Base-by-base conservation (phyloP, 2,113 vertebrate species). In the Calyptommatus sinebrachiatus region DNA sequence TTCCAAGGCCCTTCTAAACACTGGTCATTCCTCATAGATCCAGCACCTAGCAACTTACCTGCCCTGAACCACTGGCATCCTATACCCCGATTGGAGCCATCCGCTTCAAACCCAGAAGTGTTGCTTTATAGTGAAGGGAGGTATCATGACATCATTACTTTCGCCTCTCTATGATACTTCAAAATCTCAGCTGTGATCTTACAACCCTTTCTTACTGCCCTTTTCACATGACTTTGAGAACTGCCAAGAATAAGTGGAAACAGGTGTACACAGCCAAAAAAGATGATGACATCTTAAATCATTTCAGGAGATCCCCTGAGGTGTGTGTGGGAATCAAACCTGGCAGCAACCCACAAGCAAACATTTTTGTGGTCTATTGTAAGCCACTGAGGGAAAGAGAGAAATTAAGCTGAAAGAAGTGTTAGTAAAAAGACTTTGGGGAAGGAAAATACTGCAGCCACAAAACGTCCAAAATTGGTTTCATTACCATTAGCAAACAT, bases 211-310 rank as follows among this genome's bases (percentile, higher is more conserved):
- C 86, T 88, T 80, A 41, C 79, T 90, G 86, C 72, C 87, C 83
- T 91, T 92, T 92, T 74, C 85, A 81, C 86, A 90, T 88, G 85
- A 90, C 90, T 84, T 70, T 73, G 69, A 75, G 48, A 83, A 65
- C 72, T 87, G 83, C 87, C 91, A 90, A 61, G 88, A 88, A 70
- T 87, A 79, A 94, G 85, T 83, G 77, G 84, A 88, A 91, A 89
- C 90, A 90, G 90, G 90, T 91, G 91, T 84, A 83, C 67, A n/a
- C 21, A 20, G 69, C 79, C 63, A 78, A 70, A 88, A 87, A 80
- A 83, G 75, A 73, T 65, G 45, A 62, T 83, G 86, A 26, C 83
- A 83, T 89, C 78, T 83, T 73, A 83, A 82, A 80, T 82, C 53
- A 65, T 35, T 78, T 75, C 62, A 79, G 69, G 82, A 14, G 5